These are phyloP conservation scores for Hirtodrosophila trivittata DNA, from an alignment of 2,888 invertebrate species.

Conservation along the genomic window DNA sequence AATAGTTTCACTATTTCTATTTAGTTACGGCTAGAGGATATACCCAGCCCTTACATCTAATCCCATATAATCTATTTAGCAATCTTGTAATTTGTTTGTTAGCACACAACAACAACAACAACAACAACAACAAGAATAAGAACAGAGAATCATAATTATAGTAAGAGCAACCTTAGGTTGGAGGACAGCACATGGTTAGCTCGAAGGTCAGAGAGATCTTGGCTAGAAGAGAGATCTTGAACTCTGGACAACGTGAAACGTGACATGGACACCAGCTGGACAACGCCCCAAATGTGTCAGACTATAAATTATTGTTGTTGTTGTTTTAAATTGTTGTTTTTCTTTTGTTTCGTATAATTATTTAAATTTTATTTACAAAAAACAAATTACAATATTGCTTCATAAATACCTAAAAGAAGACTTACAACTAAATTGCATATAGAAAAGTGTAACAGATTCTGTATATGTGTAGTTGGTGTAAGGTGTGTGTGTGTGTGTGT, in stretches of 20 bases:
- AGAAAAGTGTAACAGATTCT: slow-evolving; percentile 57
- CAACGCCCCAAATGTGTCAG: no score
- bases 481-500: slow-evolving; percentile 2
- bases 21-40: neutral
- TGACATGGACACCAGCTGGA: neutral
- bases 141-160: neutral
- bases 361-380: slow-evolving; percentile 83
- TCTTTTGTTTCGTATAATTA: slow-evolving; percentile 65
- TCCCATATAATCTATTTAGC: slow-evolving; percentile 32
- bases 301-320: slow-evolving; percentile 61
- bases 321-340: slow-evolving; percentile 70
- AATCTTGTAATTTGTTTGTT: slow-evolving; percentile 71
- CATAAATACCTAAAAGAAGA: slow-evolving; percentile 76
- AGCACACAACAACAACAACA: slow-evolving; percentile 31
- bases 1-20: slow-evolving; percentile 47
- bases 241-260: neutral
- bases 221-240: slow-evolving; percentile 13
- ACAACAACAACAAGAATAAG: slow-evolving; percentile 17
- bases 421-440: slow-evolving; percentile 75
- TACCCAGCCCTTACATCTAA: neutral
- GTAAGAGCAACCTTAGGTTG: slow-evolving; percentile 8
- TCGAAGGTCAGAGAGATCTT: slow-evolving; percentile 51
- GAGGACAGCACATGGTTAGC: slow-evolving; percentile 17
- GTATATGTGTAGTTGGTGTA: neutral
- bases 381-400: slow-evolving; percentile 83